A percentile compares a stretch with the other conserved stretches of the same genome.
Evolutionary conservation across 2,888 invertebrate species (phyloP).

Genomic region (Lutraria lutraria): DNA sequence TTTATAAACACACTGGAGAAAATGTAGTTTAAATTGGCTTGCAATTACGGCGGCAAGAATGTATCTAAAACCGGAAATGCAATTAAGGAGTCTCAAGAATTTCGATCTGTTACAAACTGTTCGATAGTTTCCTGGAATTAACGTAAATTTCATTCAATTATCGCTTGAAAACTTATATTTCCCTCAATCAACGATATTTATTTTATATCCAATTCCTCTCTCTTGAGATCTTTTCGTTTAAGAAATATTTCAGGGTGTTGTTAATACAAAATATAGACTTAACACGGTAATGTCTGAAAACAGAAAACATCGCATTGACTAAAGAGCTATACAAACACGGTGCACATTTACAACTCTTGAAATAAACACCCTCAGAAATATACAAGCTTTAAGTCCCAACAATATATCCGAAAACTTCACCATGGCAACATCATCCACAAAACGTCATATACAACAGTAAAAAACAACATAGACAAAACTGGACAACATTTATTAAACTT

Average conservation of each 20-base stretch:
- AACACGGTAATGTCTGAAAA: no score
- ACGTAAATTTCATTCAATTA: not conserved
- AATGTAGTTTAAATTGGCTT: not conserved
- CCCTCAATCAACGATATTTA: not conserved
- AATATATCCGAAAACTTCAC: no score
- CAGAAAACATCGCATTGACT: no score
- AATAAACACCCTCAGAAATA: no score
- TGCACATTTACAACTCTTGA: no score
- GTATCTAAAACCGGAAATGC: constrained; percentile 13
- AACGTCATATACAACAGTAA: no score
- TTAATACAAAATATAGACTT: not conserved
- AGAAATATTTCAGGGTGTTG: not conserved
- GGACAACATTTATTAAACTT: no score
- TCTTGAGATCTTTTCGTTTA: not conserved
- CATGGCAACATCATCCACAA: no score
- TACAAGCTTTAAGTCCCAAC: no score
- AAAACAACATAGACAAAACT: no score
- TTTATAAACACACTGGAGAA: not conserved
- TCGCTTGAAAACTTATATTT: not conserved
- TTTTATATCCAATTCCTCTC: not conserved
- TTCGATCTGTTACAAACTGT: constrained; percentile 13
- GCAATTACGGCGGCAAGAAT: not conserved
- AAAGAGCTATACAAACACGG: no score
- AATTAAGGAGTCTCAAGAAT: constrained; percentile 7
- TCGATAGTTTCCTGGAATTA: not conserved